Evolutionary conservation across 2,888 invertebrate genomes (phyloP).

Genomic region (Clepsis dumicolana): DNA sequence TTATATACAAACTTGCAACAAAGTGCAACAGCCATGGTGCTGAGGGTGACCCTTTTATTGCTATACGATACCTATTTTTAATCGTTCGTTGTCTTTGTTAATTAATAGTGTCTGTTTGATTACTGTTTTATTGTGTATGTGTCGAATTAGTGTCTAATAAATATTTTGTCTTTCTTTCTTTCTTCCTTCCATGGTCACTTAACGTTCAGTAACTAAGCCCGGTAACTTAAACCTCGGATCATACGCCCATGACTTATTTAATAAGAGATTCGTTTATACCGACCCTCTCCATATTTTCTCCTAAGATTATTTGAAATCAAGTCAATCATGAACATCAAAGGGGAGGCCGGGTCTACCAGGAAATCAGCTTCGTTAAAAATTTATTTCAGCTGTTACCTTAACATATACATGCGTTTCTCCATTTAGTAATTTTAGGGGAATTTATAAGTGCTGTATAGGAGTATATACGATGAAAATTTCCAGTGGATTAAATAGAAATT

Average conservation of each 20-base stretch:
- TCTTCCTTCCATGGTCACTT: too few relatives aligned
- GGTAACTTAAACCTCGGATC: constrained; percentile 29
- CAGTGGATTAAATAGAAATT: not conserved
- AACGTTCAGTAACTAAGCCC: not conserved
- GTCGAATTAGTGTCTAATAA: too few relatives aligned
- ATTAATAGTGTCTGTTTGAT: too few relatives aligned
- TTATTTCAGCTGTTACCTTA: constrained; percentile 48
- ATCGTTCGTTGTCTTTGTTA: too few relatives aligned
- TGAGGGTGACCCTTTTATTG: too few relatives aligned
- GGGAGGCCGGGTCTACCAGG: constrained; percentile 50
- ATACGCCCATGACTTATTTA: constrained; percentile 46
- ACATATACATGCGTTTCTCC: constrained; percentile 16
- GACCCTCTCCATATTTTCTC: constrained; percentile 56
- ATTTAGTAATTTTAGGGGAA: constrained; percentile 25
- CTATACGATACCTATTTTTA: too few relatives aligned
- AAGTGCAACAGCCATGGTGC: too few relatives aligned
- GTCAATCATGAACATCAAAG: constrained; percentile 68
- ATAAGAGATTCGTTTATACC: constrained; percentile 45
- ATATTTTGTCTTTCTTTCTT: too few relatives aligned
- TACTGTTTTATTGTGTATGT: too few relatives aligned
- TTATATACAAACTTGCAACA: too few relatives aligned
- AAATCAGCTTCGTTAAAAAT: constrained; percentile 61
- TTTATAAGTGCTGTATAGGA: constrained; percentile 29
- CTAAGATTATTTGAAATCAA: constrained; percentile 68
- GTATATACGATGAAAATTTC: not conserved